These are phyloP conservation scores for Barbus barbus DNA, from an alignment of 2,113 vertebrate genomes.

Conservation along the genomic window DNA sequence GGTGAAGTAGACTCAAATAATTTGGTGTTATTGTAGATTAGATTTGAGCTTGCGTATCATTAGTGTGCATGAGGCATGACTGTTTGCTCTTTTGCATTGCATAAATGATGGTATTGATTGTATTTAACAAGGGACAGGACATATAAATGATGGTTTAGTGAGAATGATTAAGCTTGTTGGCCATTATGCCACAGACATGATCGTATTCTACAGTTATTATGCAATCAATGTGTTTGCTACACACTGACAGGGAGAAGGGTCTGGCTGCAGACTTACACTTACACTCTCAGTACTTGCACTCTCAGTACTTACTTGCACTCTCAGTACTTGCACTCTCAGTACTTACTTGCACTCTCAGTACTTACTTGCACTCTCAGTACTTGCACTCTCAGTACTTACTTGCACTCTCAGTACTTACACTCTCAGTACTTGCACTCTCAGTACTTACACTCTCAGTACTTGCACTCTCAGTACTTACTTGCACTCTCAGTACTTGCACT, in stretches of 20 bases:
- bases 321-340: no score
- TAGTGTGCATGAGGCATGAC: background rate
- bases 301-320: no score
- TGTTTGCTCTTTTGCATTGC: background rate
- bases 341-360: no score
- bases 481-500: no score
- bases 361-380: no score
- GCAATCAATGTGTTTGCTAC: conserved; percentile 9
- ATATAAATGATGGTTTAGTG: background rate
- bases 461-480: no score
- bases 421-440: no score
- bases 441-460: no score
- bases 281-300: no score
- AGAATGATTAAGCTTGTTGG: conserved; percentile 13
- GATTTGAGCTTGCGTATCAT: background rate
- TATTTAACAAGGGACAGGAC: conserved; percentile 12
- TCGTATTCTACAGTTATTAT: conserved; percentile 1
- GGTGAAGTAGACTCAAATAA: background rate
- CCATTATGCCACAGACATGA: background rate
- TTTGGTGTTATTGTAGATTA: background rate
- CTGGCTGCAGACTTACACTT: no score
- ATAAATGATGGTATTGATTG: conserved; percentile 12
- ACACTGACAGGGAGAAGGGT: background rate
- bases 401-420: no score
- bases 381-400: no score